A percentile compares a stretch with the other conserved stretches of the same genome.
phyloP scores from a whole-genome alignment of 1,140 invertebrate species.

The Pemphigus obesinymphae region DNA sequence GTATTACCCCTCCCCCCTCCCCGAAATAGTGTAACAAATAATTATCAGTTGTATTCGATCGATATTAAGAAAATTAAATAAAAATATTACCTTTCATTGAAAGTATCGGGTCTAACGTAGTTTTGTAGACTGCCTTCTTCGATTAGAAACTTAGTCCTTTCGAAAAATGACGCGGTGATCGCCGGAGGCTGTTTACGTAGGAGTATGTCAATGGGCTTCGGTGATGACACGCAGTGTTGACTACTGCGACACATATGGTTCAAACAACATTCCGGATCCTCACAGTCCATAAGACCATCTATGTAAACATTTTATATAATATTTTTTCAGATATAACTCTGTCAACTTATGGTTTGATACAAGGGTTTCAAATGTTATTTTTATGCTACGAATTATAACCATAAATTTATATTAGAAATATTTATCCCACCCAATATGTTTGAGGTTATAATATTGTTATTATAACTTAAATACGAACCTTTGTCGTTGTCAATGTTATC shows the following conservation, averaged over 20 bases:
- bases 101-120: slow-evolving; percentile 88
- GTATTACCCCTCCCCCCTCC: too few relatives aligned
- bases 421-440: too few relatives aligned
- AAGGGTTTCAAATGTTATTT: too few relatives aligned
- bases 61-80: neutral
- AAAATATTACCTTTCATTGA: slow-evolving; percentile 87
- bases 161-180: slow-evolving; percentile 94
- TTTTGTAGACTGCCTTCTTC: slow-evolving; percentile 96
- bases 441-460: too few relatives aligned
- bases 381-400: too few relatives aligned
- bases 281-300: slow-evolving; percentile 95
- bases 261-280: slow-evolving; percentile 94
- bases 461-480: slow-evolving; percentile 68
- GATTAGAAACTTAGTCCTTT: slow-evolving; percentile 96
- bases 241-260: slow-evolving; percentile 74
- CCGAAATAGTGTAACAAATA: neutral
- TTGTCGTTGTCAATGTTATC: slow-evolving; percentile 94
- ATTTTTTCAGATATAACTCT: too few relatives aligned
- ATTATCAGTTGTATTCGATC: neutral
- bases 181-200: slow-evolving; percentile 89
- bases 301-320: slow-evolving; percentile 50
- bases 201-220: slow-evolving; percentile 89
- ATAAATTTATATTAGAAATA: too few relatives aligned
- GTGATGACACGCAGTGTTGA: slow-evolving; percentile 83
- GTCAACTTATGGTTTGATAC: too few relatives aligned